Conservation (phyloP, 2,113 vertebrate species). For the Sula dactylatra region DNA sequence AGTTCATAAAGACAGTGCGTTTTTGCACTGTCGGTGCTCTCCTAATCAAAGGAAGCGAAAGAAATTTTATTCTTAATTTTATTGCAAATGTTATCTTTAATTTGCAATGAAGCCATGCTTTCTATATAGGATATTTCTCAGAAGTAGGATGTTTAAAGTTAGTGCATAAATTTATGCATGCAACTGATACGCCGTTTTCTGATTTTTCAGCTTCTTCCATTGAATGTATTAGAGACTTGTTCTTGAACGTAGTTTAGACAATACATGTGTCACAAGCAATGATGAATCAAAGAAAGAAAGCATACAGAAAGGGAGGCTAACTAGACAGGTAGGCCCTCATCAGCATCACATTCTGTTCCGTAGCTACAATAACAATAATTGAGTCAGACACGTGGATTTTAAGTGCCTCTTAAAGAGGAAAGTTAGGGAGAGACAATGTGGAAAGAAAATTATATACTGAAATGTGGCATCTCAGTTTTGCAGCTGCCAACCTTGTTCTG, state of each 20-base stretch:
- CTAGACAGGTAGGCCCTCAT: conserved; percentile 68
- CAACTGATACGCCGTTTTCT: not conserved
- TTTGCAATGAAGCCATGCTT: not conserved
- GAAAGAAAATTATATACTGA: conserved; percentile 45
- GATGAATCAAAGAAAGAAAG: conserved; percentile 57
- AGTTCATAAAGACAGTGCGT: not conserved
- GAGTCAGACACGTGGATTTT: conserved; percentile 69
- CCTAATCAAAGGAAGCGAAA: conserved; percentile 12
- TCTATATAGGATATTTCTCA: not conserved
- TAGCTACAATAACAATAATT: conserved; percentile 61
- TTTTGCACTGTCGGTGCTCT: not conserved
- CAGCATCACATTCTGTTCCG: conserved; percentile 42
- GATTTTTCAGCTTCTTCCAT: conserved; percentile 25
- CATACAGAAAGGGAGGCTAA: conserved; percentile 59
- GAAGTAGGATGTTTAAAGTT: not conserved
- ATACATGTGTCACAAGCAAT: conserved; percentile 72
- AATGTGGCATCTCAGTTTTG: conserved; percentile 46
- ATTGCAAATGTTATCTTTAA: not conserved
- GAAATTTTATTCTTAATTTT: not conserved
- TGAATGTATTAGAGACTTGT: conserved; percentile 50
- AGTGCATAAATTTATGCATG: not conserved
- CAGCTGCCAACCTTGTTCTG: conserved; percentile 58
- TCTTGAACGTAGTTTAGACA: conserved; percentile 59
- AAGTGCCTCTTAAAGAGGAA: conserved; percentile 67
- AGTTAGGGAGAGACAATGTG: conserved; percentile 56